Base-by-base conservation (phyloP, 2,797 vertebrate species). In the Melopsittacus undulatus region DNA sequence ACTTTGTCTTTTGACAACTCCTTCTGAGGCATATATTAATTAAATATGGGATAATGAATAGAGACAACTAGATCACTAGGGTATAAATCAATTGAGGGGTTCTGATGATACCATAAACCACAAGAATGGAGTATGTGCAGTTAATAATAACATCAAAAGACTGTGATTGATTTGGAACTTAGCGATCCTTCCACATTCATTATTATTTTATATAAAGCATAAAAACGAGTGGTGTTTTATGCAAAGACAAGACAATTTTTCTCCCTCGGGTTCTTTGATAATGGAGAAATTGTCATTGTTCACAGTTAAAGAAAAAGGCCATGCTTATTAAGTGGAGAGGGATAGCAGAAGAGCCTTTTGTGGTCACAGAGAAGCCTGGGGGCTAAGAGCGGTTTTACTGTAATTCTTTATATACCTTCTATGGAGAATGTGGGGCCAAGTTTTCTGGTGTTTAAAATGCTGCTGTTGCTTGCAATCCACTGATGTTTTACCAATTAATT, bases 21-120 rank as follows among this genome's bases (percentile, higher is more conserved):
- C 90, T 94, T 93, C 95, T 94, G 95, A 97, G 90, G 81, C 76
- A 94, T 92, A 83, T 94, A 95, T 96, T 97, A 96, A 94, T 97
- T 98, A 97, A 97, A 96, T 96, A 89, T 83, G 79, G 91, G 95
- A 93, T 96, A 96, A 97, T 96, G 91, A 97, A 97, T 96, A 92
- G 94, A 91, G 95, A 96, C 96, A 94, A 88, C 92, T 96, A 95
- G 95, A 96, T 96, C 95, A 97, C 92, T 64, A 95, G 81, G 74
- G 87, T 80, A 96, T 97, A 97, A 98, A 97, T 97, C 96, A 96
- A 89, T 95, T 94, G 94, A 97, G 93, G 86, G 79, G 92, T 97
- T 97, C 96, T 97, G 96, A 96, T 92, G 97, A 97, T 96, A 95
- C 95, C 94, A 97, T 97, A 97, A 96, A 95, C 91, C 92, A 91